Evolutionary conservation across 2,113 vertebrate species (phyloP), one percentile per base, ranked within the genome.

Genomic region (Neomonachus schauinslandi): DNA sequence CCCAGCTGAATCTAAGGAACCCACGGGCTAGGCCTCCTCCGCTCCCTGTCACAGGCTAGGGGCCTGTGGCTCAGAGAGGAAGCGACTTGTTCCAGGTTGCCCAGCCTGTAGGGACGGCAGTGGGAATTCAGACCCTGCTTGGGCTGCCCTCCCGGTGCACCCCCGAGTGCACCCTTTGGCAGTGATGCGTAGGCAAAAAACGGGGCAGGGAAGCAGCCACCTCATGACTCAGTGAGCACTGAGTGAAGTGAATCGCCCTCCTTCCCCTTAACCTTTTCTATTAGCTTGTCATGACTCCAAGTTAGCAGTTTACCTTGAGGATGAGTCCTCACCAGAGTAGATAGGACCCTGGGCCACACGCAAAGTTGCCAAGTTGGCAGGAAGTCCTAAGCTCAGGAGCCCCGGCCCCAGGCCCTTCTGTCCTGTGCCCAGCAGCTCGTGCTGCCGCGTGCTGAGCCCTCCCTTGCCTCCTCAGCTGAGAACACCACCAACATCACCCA

Each of bases 401-500:
- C 39, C 21, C 9, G 71, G 15, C 1, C 19, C 11, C 26, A 1
- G 51, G 53, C 31, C 4, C 10, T 15, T 33, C 42, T 61, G 21
- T 16, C 36, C 42, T 15, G 4, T 2, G 22, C 77, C 76, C 5
- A 10, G 76, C 6, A 5, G 39, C 16, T n/a, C n/a, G 83, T 26
- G 1, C 16, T 6, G 24, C 7, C 22, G 0, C 1, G 5, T 53
- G 72, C 80, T 93, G 39, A 95, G 26, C 13, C 26, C 15, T 49
- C 14, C 39, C 16, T 14, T 61, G 3, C 7, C 7, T 67, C n/a
- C 85, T 7, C 95, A 98, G 98, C 71, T 7, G 67, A 42, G 53
- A 98, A 98, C 9, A 2, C 0, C 51, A 98, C 93, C 72, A 97
- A 96, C 11, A 5, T 12, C 31, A 95, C 76, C 5, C 69, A 31